Evolutionary conservation across 2,113 vertebrate species (phyloP), one percentile per base, ranked within the genome.

Genomic region (Etheostoma spectabile): DNA sequence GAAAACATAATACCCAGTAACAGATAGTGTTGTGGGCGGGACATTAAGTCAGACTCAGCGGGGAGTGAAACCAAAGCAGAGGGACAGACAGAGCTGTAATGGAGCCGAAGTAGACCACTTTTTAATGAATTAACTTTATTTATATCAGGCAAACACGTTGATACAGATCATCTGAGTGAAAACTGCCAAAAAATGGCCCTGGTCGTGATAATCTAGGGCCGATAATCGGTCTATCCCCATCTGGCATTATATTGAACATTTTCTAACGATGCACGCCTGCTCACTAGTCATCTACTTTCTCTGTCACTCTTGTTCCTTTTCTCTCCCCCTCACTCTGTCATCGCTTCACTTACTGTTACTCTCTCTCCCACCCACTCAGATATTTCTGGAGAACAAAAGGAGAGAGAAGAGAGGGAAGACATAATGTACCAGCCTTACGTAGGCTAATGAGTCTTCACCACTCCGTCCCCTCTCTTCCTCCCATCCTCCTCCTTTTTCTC

Each of bases 331-430:
- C 89, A 74, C 84, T 88, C 89, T 89, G 79, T 91, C 89, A 90
- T 88, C 87, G 77, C 78, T 64, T 73, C 82, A 79, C 83, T 90
- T 75, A 87, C 82, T 87, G 21, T 52, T 61, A 63, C 86, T 78
- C 79, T 81, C 87, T 84, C 83, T 86, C 65, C 82, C 93, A 60
- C 93, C 89, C 88, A 92, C 91, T 91, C 88, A 38, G 90, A 89
- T 92, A 92, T 93, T 92, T 93, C 90, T 80, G 83, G 91, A 92
- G 92, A 94, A 93, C 91, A 94, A 92, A 92, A 89, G 88, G 77
- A 82, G 63, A 82, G 85, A 72, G 82, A 81, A 80, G 80, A 85
- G 87, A 79, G 85, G 82, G 76, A 72, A 85, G 80, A 86, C 83
- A 89, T 84, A 87, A 89, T 91, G 87, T 85, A 83, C 52, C 81